phyloP scores from a whole-genome alignment of 92 coral and sea anemone genomes.

The Actinostola sp. region DNA sequence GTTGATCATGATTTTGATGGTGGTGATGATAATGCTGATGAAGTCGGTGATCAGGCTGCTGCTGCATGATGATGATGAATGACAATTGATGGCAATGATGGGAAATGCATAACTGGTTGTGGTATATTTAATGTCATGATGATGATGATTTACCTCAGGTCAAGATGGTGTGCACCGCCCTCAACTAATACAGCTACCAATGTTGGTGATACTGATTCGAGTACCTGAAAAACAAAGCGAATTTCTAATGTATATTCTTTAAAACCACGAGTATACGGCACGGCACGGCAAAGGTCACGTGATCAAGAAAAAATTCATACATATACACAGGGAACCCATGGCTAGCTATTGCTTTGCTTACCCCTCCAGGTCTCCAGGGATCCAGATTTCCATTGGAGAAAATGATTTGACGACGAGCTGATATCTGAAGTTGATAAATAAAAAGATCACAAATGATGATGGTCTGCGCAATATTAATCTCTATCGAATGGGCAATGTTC shows the following conservation, averaged over 20 bases:
- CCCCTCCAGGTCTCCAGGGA: conserved; percentile 98
- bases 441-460: neutral
- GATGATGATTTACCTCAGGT: conserved; percentile 65
- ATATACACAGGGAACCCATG: no score
- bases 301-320: no score
- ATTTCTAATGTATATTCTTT: neutral
- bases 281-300: no score
- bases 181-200: conserved; percentile 82
- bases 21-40: no score
- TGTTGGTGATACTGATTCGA: conserved; percentile 77
- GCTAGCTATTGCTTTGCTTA: conserved; percentile 16
- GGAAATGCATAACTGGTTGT: neutral
- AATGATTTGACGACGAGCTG: conserved; percentile 88
- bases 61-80: neutral
- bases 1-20: no score
- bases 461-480: no score
- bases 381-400: conserved; percentile 97
- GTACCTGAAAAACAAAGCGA: conserved; percentile 52
- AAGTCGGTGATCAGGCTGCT: no score
- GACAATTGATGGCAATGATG: neutral
- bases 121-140: neutral
- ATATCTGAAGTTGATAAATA: conserved; percentile 56
- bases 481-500: no score
- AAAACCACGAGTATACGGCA: neutral
- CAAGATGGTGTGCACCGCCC: conserved; percentile 98